These are phyloP conservation scores for Andrena haemorrhoa DNA, from an alignment of 2,888 invertebrate species.

Conservation along the genomic window DNA sequence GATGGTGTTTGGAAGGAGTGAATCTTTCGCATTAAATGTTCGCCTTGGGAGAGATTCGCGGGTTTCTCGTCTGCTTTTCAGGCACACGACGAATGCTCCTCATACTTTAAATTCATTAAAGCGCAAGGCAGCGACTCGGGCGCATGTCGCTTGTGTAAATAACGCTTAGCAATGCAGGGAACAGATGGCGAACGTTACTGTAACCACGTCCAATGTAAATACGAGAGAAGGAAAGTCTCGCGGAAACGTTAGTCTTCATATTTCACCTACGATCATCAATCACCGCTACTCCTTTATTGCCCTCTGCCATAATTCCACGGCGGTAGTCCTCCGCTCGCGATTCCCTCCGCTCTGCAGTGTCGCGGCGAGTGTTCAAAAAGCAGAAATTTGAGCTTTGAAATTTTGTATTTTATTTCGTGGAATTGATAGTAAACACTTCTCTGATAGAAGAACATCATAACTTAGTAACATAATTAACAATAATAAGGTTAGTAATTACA, in stretches of 20 bases:
- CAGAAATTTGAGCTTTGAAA: too few species aligned
- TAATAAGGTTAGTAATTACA: too few species aligned
- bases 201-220: conserved; percentile 45
- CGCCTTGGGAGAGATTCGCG: neutral
- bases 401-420: too few species aligned
- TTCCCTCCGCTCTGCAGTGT: neutral
- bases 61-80: neutral
- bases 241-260: conserved; percentile 44
- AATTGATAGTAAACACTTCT: too few species aligned
- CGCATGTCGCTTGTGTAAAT: conserved; percentile 17
- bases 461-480: too few species aligned
- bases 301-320: conserved; percentile 53
- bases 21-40: neutral
- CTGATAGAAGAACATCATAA: too few species aligned
- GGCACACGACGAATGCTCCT: neutral
- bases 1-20: too few species aligned
- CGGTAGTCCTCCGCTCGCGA: conserved; percentile 15
- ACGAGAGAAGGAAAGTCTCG: conserved; percentile 18
- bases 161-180: conserved; percentile 42
- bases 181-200: conserved; percentile 57
- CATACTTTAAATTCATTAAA: conserved; percentile 34
- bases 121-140: neutral
- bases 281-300: conserved; percentile 48
- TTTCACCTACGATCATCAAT: conserved; percentile 55
- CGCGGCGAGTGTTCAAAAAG: too few species aligned